Evolutionary conservation across 2,888 invertebrate genomes (phyloP).

Genomic region (Crepidodera aurea): DNA sequence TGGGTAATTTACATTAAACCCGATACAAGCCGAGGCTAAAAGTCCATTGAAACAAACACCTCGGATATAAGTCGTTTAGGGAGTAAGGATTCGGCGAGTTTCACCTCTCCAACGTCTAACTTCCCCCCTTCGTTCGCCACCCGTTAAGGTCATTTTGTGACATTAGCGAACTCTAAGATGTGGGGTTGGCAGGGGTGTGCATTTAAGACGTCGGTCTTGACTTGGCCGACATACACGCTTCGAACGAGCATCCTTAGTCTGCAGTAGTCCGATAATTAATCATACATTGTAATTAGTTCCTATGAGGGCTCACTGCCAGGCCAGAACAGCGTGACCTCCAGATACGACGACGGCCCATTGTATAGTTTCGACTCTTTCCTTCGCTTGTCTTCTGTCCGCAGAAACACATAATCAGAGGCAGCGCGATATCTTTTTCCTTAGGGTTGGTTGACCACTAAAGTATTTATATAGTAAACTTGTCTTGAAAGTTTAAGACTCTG

Average conservation of each 20-base stretch:
- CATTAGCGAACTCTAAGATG: constrained; percentile 63
- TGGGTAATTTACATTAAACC: constrained; percentile 11
- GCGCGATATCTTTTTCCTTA: neutral
- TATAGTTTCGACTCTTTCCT: constrained; percentile 28
- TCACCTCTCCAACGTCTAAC: neutral
- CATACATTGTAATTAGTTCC: constrained; percentile 64
- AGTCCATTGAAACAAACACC: constrained; percentile 26
- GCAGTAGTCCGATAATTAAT: constrained; percentile 62
- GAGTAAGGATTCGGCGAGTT: constrained; percentile 4
- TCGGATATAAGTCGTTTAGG: constrained; percentile 15
- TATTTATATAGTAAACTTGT: too few species aligned
- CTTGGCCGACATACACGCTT: constrained; percentile 50
- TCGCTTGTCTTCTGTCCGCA: constrained; percentile 33
- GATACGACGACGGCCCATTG: constrained; percentile 30
- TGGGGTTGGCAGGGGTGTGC: constrained; percentile 59
- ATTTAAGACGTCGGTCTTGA: constrained; percentile 57
- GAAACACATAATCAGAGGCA: constrained; percentile 27
- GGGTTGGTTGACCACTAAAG: too few species aligned
- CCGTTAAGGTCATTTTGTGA: constrained; percentile 48
- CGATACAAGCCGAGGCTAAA: constrained; percentile 16
- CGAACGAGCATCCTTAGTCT: constrained; percentile 55
- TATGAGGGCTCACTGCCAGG: constrained; percentile 47
- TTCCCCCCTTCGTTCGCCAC: neutral
- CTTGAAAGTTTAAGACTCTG: too few species aligned
- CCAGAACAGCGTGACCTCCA: constrained; percentile 33